Percentiles rank a stretch among this genome's conserved stretches.
Evolutionary conservation across 2,888 invertebrate species (phyloP).

Genomic region (Nycteola revayana): DNA sequence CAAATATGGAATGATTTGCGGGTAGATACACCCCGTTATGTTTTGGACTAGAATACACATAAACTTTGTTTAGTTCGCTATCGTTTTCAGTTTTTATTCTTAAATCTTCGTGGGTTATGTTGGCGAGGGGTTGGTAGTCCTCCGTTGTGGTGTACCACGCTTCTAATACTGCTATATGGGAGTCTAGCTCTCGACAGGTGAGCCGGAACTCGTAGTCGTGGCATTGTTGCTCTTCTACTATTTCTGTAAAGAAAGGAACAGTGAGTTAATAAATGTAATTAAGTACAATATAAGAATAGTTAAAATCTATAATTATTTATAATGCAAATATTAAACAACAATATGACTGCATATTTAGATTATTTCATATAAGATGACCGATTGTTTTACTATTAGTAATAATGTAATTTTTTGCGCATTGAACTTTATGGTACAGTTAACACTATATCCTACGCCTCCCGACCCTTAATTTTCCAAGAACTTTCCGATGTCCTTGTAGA

Average conservation of each 20-base stretch:
- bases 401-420: too few species aligned
- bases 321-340: too few species aligned
- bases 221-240: conserved; percentile 84
- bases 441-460: too few species aligned
- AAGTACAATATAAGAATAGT: too few species aligned
- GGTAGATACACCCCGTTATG: conserved; percentile 67
- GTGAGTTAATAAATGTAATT: too few species aligned
- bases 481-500: too few species aligned
- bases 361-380: too few species aligned
- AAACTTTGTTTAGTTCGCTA: conserved; percentile 65
- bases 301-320: too few species aligned
- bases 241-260: conserved; percentile 82
- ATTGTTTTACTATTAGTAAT: too few species aligned
- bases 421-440: too few species aligned
- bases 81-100: conserved; percentile 65
- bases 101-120: conserved; percentile 42
- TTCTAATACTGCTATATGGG: conserved; percentile 84
- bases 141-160: conserved; percentile 79
- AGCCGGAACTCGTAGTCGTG: conserved; percentile 82
- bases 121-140: conserved; percentile 51
- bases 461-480: too few species aligned
- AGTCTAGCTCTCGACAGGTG: conserved; percentile 84
- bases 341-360: too few species aligned
- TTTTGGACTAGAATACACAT: conserved; percentile 73
- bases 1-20: conserved; percentile 55